Evolutionary conservation across 1,140 invertebrate genomes (phyloP).

Genomic region (Megathymus violae): DNA sequence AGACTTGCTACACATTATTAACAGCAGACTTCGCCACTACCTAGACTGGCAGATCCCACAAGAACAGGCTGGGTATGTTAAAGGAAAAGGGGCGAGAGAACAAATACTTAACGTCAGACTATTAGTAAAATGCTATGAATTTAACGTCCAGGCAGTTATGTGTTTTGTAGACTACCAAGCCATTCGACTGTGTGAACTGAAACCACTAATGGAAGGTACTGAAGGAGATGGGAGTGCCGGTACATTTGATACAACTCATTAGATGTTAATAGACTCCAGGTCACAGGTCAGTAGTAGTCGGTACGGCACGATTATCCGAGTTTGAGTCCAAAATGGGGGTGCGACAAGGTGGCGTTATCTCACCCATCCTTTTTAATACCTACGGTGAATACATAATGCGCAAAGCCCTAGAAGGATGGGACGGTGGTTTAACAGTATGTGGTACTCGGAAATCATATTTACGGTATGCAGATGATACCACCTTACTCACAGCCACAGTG

Average conservation of each 20-base stretch:
- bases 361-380: conserved; percentile 20
- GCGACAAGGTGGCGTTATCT: conserved; percentile 5
- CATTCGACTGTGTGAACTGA: too few relatives aligned
- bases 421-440: conserved; percentile 1
- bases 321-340: neutral
- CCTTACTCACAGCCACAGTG: neutral
- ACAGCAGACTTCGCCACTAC: neutral
- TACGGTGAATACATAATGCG: conserved; percentile 24
- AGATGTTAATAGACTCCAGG: too few relatives aligned
- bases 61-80: neutral
- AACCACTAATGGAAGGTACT: too few relatives aligned
- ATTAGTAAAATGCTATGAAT: neutral
- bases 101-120: neutral
- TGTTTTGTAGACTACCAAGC: neutral
- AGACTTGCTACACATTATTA: neutral
- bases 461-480: neutral
- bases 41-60: neutral
- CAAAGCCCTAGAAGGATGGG: conserved; percentile 9
- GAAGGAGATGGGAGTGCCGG: too few relatives aligned
- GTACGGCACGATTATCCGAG: too few relatives aligned
- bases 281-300: too few relatives aligned
- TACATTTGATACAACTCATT: too few relatives aligned
- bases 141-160: neutral
- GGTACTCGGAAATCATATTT: neutral
- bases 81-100: neutral